Conservation (phyloP, 2,888 invertebrate genomes). For the Graphium colonna region DNA sequence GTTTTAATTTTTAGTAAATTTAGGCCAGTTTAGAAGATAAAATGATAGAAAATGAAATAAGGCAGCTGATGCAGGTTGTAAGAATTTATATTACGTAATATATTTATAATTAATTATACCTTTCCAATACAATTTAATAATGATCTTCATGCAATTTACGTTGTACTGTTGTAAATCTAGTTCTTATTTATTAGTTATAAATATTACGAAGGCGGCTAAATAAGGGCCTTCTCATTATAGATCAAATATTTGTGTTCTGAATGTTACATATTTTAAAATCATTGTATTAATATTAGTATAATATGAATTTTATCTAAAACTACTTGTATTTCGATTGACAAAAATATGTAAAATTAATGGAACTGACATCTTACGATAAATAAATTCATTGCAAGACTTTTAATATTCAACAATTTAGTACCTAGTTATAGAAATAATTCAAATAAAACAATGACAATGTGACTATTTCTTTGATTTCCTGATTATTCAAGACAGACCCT, state of each 20-base stretch:
- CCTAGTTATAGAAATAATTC: not conserved
- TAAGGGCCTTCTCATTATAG: not conserved
- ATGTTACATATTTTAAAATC: not conserved
- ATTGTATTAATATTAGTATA: not conserved
- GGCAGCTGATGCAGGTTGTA: constrained; percentile 1
- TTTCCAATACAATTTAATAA: no score
- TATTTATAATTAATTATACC: not conserved
- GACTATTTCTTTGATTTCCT: not conserved
- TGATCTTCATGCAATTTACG: not conserved
- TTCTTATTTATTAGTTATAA: not conserved
- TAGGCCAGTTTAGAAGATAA: constrained; percentile 8
- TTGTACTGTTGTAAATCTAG: not conserved
- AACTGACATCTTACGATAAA: not conserved
- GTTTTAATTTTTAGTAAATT: not conserved
- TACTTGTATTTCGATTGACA: not conserved
- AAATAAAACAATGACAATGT: constrained; percentile 7
- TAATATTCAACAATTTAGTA: constrained; percentile 1
- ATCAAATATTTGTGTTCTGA: not conserved
- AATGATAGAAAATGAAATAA: not conserved
- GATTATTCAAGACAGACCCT: no score
- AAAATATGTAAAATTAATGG: not conserved
- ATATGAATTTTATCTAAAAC: not conserved
- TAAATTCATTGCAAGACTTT: constrained; percentile 4
- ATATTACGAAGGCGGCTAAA: not conserved
- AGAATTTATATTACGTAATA: not conserved